These are phyloP conservation scores for Megaceryle alcyon DNA, from an alignment of 2,797 vertebrate genomes.

Conservation along the genomic window DNA sequence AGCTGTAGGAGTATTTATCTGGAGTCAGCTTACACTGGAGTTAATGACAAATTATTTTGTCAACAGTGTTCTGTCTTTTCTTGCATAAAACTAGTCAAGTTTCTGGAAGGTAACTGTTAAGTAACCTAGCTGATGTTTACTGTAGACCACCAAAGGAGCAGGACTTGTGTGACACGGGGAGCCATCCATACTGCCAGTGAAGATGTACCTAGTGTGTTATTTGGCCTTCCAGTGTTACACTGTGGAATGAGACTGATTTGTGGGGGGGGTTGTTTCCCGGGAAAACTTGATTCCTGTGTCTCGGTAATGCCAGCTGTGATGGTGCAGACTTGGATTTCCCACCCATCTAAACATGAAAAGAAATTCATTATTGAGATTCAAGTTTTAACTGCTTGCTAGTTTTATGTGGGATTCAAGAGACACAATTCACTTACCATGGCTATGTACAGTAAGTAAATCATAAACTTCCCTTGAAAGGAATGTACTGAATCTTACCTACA, in stretches of 20 bases:
- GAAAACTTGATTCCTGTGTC: not conserved
- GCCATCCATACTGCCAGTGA: not conserved
- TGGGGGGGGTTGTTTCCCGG: not conserved
- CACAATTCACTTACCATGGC: not conserved
- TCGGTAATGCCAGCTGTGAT: not conserved
- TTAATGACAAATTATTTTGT: not conserved
- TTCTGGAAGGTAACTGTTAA: not conserved
- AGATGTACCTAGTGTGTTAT: not conserved
- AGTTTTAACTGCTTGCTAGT: not conserved
- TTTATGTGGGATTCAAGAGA: not conserved
- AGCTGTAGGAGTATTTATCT: not conserved
- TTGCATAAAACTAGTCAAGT: not conserved
- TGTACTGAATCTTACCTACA: not conserved
- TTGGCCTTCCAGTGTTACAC: not conserved
- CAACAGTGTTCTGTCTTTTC: not conserved
- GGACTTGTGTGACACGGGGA: not conserved
- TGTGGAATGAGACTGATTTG: not conserved
- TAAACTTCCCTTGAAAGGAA: not conserved
- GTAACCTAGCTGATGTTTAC: not conserved
- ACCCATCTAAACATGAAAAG: not conserved
- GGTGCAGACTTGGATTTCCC: not conserved
- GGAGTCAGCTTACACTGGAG: not conserved
- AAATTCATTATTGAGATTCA: not conserved
- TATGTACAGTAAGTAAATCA: not conserved
- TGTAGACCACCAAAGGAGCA: not conserved